Evolutionary conservation across 2,113 vertebrate species (phyloP).

Genomic region (Falcunculus frontatus): DNA sequence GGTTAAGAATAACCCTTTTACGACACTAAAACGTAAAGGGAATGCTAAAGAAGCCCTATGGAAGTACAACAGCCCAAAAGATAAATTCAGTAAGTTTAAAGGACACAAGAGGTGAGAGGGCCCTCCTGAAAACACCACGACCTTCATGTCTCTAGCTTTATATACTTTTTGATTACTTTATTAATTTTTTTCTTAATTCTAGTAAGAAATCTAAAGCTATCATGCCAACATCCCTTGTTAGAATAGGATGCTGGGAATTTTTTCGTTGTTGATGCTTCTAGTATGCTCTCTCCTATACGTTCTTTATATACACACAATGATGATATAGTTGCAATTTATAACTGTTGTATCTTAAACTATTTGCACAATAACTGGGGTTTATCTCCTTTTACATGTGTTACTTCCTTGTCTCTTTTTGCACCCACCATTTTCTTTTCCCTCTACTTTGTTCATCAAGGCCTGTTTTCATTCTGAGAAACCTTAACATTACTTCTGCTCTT

Average conservation of each 20-base stretch:
- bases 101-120: not conserved
- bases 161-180: not conserved
- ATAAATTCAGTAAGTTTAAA: not conserved
- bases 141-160: not conserved
- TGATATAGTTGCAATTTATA: not conserved
- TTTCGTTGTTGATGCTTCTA: not conserved
- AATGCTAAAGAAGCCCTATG: not conserved
- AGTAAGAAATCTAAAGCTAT: not conserved
- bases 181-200: not conserved
- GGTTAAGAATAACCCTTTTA: not conserved
- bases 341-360: not conserved
- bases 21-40: not conserved
- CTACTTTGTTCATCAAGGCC: not conserved
- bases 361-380: not conserved
- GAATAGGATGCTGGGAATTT: not conserved
- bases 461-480: not conserved
- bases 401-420: not conserved
- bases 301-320: not conserved
- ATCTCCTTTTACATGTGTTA: not conserved
- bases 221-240: not conserved
- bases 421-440: not conserved
- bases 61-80: not conserved
- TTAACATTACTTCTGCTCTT: not conserved
- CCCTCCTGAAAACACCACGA: not conserved
- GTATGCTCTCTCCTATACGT: not conserved